Evolutionary conservation across 1,140 invertebrate genomes (phyloP).

Genomic region (Pseudoatta argentina): DNA sequence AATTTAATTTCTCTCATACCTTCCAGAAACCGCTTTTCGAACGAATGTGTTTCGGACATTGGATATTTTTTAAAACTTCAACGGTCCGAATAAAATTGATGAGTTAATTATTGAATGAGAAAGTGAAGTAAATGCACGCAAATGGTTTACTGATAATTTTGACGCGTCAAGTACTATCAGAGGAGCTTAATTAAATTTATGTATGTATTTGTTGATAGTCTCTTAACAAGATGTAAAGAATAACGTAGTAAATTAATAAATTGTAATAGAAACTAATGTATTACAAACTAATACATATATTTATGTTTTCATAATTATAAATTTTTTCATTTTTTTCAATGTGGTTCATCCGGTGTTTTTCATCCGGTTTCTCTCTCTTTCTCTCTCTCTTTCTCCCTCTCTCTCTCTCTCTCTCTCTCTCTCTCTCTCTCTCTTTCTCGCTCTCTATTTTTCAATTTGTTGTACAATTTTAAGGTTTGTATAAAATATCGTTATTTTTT

Average conservation of each 20-base stretch:
- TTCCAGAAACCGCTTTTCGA: neutral
- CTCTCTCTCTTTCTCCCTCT: no score
- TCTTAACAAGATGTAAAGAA: neutral
- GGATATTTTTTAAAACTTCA: neutral
- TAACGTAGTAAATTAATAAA: neutral
- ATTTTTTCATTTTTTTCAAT: neutral
- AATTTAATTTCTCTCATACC: constrained; percentile 68
- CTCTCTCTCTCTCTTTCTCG: no score
- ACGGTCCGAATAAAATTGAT: constrained; percentile 5
- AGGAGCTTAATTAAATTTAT: constrained; percentile 2
- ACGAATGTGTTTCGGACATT: neutral
- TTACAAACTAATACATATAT: neutral
- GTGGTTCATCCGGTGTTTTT: neutral
- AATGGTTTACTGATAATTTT: neutral
- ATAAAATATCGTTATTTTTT: neutral
- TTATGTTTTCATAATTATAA: neutral
- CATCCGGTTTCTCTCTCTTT: neutral
- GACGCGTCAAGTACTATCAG: neutral
- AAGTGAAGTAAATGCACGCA: neutral
- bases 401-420: neutral
- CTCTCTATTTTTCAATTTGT: neutral
- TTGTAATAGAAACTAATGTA: neutral
- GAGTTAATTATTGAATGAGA: neutral
- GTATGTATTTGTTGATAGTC: neutral
- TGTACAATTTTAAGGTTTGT: neutral